Percentiles rank a stretch among this genome's conserved stretches.
phyloP scores from a whole-genome alignment of 2,797 vertebrate genomes.

The Danio kyathit region DNA sequence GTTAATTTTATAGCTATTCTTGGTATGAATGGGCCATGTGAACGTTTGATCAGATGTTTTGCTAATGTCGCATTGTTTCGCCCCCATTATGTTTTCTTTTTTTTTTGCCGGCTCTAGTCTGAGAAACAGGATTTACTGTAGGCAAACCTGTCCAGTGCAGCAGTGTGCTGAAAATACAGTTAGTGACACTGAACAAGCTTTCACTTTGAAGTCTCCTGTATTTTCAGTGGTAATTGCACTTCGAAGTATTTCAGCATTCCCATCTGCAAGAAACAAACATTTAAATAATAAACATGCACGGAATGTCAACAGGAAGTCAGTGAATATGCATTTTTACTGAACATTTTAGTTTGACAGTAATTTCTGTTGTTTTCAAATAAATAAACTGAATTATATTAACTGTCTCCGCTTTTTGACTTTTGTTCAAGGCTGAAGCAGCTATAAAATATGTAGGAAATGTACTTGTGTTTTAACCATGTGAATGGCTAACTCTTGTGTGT shows the following conservation, averaged over 20 bases:
- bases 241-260: conserved; percentile 3
- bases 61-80: no score
- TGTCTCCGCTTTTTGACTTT: not conserved
- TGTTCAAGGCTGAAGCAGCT: not conserved
- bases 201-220: not conserved
- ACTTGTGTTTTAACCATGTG: not conserved
- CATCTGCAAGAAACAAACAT: not conserved
- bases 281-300: conserved; percentile 3
- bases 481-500: not conserved
- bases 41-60: no score
- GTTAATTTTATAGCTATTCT: no score
- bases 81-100: not conserved
- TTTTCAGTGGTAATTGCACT: conserved; percentile 5
- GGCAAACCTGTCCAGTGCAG: no score
- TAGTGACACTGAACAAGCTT: not conserved
- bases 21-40: no score
- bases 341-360: conserved; percentile 51
- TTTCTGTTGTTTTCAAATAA: conserved; percentile 54
- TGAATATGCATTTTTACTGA: conserved; percentile 59
- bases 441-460: not conserved
- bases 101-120: not conserved
- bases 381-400: conserved; percentile 54
- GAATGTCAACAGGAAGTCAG: conserved; percentile 16
- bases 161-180: not conserved
- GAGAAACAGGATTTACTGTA: not conserved